Evolutionary conservation across 1,140 invertebrate species (phyloP).

Genomic region (Hylaeus volcanicus): DNA sequence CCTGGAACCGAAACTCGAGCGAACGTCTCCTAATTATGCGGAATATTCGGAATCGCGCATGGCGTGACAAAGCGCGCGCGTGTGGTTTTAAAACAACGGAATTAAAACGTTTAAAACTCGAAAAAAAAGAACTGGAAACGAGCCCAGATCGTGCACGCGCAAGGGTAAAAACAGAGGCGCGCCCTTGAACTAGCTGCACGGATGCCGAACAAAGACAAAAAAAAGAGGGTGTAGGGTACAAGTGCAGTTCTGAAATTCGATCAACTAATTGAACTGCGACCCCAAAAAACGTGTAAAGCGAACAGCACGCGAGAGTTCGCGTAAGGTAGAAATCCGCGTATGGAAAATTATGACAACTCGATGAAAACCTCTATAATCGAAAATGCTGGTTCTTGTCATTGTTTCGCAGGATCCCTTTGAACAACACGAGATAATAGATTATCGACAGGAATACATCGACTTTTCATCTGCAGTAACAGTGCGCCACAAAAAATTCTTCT

Average conservation of each 20-base stretch:
- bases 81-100: not conserved
- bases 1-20: not conserved
- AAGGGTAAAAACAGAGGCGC: not conserved
- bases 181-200: not conserved
- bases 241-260: conserved; percentile 20
- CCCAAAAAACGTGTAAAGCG: conserved; percentile 9
- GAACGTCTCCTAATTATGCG: not conserved
- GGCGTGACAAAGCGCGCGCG: no score
- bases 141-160: conserved; percentile 1
- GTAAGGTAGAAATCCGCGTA: no score
- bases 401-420: no score
- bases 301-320: not conserved
- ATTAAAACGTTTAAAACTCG: conserved; percentile 26
- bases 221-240: not conserved
- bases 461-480: no score
- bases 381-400: no score
- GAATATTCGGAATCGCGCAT: not conserved
- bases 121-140: conserved; percentile 3
- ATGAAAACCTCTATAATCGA: no score
- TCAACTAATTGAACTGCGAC: conserved; percentile 40
- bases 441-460: no score
- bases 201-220: not conserved
- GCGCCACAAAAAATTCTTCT: no score
- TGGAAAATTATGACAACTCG: no score
- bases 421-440: no score